These are phyloP conservation scores for Coendou prehensilis DNA, from an alignment of 2,797 vertebrate species.

Conservation along the genomic window DNA sequence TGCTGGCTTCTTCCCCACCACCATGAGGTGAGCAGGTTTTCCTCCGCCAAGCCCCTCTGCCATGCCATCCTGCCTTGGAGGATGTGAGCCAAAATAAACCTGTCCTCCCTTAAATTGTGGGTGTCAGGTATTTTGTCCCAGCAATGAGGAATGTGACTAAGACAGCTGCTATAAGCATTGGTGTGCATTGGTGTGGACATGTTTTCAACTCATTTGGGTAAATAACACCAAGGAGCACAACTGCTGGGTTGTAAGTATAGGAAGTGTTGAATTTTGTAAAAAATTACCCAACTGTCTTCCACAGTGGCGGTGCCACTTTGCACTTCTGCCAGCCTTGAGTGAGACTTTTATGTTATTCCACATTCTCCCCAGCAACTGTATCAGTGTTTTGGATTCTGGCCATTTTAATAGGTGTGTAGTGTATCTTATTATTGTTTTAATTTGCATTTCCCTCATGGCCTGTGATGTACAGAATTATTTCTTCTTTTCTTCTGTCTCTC, in stretches of 20 bases:
- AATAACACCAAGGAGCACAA: neutral
- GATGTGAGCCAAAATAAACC: neutral
- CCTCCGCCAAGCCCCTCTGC: neutral
- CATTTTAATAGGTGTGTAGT: neutral
- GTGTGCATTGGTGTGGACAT: neutral
- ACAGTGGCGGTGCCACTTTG: neutral
- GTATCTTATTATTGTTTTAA: neutral
- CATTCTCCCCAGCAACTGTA: neutral
- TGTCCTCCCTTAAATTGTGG: neutral
- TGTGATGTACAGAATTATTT: neutral
- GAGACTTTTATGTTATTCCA: neutral
- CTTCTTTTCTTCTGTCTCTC: neutral
- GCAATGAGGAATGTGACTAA: neutral
- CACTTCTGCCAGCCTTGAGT: neutral
- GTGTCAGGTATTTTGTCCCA: neutral
- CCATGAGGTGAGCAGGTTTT: neutral
- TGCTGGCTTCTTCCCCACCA: neutral
- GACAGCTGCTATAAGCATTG: neutral
- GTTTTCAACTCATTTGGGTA: constrained; percentile 24
- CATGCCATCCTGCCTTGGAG: neutral
- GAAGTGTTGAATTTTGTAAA: neutral
- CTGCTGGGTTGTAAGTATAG: neutral
- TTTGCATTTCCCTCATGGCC: neutral
- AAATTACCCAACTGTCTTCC: neutral
- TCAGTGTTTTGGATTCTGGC: neutral